Evolutionary conservation across 2,113 vertebrate species (phyloP).

Genomic region (Callopanchax toddi): DNA sequence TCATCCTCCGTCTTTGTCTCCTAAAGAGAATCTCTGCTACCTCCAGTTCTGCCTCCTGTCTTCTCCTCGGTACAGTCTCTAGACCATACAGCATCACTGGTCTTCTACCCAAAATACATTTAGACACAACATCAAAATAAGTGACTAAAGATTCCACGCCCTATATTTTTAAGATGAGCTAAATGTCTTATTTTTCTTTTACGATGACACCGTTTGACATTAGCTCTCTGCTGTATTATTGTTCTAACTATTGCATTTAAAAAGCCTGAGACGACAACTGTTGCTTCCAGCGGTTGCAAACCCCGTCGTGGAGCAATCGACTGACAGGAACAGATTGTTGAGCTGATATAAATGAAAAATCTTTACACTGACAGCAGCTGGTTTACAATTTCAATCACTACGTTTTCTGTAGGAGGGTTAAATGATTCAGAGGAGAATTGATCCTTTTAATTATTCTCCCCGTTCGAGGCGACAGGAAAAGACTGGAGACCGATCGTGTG

Average conservation of each 20-base stretch:
- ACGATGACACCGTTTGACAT: background rate
- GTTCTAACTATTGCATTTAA: background rate
- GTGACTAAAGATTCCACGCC: too few relatives aligned
- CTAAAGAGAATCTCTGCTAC: too few relatives aligned
- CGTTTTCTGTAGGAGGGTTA: background rate
- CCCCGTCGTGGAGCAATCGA: background rate
- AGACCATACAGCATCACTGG: too few relatives aligned
- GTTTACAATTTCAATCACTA: background rate
- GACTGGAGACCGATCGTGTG: background rate
- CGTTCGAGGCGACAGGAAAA: background rate
- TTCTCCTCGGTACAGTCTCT: too few relatives aligned
- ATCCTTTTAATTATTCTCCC: constrained; percentile 7
- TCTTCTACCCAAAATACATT: too few relatives aligned
- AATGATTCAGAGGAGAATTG: constrained; percentile 3
- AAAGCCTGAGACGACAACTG: background rate
- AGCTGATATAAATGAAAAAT: background rate
- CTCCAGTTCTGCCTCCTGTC: too few relatives aligned
- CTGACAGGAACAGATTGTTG: background rate
- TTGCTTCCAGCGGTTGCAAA: background rate
- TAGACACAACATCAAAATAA: too few relatives aligned
- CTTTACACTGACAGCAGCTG: background rate
- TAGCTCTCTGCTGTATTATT: background rate
- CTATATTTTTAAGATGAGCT: too few relatives aligned
- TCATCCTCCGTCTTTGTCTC: too few relatives aligned
- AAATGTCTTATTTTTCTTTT: background rate